phyloP scores from a whole-genome alignment of 2,797 vertebrate genomes.

The Mormyrus hasselquistii region DNA sequence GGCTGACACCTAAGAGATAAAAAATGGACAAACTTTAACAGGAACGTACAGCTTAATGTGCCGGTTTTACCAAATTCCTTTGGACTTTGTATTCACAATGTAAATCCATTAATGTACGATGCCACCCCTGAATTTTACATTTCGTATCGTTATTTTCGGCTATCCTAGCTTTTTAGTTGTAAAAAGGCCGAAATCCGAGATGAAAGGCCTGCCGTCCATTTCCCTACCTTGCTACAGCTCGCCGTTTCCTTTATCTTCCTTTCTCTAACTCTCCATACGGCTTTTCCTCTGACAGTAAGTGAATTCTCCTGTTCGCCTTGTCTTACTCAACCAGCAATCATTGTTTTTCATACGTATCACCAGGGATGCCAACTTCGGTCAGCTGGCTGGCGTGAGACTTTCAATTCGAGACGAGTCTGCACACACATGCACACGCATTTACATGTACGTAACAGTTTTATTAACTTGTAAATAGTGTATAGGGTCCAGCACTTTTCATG shows the following conservation, averaged over 20 bases:
- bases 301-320: background rate
- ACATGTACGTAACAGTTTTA: background rate
- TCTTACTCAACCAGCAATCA: background rate
- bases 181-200: background rate
- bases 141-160: background rate
- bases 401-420: background rate
- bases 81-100: background rate
- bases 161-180: background rate
- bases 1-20: conserved; percentile 60
- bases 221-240: background rate
- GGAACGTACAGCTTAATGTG: background rate
- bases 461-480: background rate
- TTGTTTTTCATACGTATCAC: background rate
- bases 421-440: background rate
- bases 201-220: background rate
- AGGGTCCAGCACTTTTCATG: background rate
- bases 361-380: background rate
- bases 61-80: background rate
- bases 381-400: background rate
- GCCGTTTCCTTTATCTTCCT: background rate
- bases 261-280: background rate
- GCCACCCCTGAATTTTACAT: background rate
- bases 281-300: background rate
- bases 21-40: conserved; percentile 9
- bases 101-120: background rate